phyloP scores from a whole-genome alignment of 2,113 vertebrate genomes.

The Ceuthmochares aereus region DNA sequence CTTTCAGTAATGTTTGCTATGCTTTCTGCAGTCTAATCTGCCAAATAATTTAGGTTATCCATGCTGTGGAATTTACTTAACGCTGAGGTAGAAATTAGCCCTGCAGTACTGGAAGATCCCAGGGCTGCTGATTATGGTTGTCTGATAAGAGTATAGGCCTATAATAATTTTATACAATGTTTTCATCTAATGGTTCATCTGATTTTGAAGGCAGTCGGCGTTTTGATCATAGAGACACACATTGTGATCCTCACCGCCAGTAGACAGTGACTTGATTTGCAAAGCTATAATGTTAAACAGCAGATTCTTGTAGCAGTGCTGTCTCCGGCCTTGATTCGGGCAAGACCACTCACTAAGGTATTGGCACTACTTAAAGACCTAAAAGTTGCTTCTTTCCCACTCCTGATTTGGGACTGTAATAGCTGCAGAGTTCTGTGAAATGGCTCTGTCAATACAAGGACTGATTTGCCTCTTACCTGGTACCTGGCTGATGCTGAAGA shows the following conservation, averaged over 20 bases:
- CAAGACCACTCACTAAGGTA: not conserved
- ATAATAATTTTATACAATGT: not conserved
- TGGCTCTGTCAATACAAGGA: not conserved
- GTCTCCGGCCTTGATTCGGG: not conserved
- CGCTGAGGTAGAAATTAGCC: slow-evolving; percentile 1
- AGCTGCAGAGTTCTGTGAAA: not conserved
- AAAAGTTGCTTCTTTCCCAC: not conserved
- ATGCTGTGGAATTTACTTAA: slow-evolving; percentile 19
- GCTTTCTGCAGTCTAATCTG: slow-evolving; percentile 35
- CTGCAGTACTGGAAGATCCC: slow-evolving; percentile 36
- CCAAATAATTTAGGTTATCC: slow-evolving; percentile 45
- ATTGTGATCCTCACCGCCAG: not conserved
- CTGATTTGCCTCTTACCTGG: not conserved
- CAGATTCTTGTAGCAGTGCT: not conserved
- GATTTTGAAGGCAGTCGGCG: not conserved
- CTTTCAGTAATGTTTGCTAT: slow-evolving; percentile 44
- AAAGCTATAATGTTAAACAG: fast-evolving
- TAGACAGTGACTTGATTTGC: not conserved
- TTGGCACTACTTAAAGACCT: not conserved
- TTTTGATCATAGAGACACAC: not conserved
- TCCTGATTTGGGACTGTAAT: not conserved
- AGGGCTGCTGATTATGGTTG: slow-evolving; percentile 1
- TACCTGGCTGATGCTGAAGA: not conserved
- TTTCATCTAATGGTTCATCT: not conserved
- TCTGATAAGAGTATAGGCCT: not conserved